Conservation (phyloP, 2,797 vertebrate species). For the Sebastes kiyomatsui region DNA sequence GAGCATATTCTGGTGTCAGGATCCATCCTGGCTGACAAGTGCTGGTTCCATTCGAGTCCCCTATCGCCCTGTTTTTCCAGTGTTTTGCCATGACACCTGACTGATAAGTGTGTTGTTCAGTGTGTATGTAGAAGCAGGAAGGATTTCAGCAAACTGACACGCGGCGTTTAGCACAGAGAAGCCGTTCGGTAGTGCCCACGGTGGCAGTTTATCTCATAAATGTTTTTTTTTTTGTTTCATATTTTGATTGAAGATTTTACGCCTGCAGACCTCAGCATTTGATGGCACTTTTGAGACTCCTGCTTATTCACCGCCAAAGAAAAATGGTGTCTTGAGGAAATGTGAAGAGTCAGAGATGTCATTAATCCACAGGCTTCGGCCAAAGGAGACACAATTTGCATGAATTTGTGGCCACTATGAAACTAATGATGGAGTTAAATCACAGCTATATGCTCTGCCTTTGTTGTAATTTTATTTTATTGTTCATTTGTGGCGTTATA, state of each 20-base stretch:
- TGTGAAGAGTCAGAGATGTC: slow-evolving; percentile 36
- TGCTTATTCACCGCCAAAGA: slow-evolving; percentile 34
- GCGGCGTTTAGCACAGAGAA: slow-evolving; percentile 56
- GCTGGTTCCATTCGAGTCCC: slow-evolving; percentile 72
- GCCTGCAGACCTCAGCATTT: slow-evolving; percentile 35
- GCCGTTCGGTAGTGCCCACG: slow-evolving; percentile 16
- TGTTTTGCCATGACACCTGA: slow-evolving; percentile 80
- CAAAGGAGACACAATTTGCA: slow-evolving; percentile 22
- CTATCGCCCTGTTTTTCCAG: slow-evolving; percentile 70
- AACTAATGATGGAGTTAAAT: slow-evolving; percentile 7
- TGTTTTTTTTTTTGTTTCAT: slow-evolving; percentile 56
- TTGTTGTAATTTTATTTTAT: background rate
- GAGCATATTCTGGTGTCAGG: slow-evolving; percentile 79
- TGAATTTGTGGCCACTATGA: slow-evolving; percentile 14
- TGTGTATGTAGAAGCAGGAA: slow-evolving; percentile 36
- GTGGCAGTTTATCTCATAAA: slow-evolving; percentile 52
- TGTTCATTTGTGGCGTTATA: slow-evolving; percentile 1
- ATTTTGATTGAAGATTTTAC: slow-evolving; percentile 50
- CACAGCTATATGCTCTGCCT: background rate
- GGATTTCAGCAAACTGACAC: slow-evolving; percentile 51
- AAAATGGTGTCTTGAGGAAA: slow-evolving; percentile 49
- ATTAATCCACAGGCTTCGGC: slow-evolving; percentile 44
- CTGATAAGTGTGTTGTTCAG: slow-evolving; percentile 73
- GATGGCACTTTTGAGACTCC: slow-evolving; percentile 38
- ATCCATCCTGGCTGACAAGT: slow-evolving; percentile 81